These are phyloP conservation scores for Olivierus martensii DNA, from an alignment of 1,140 invertebrate species.

Conservation along the genomic window DNA sequence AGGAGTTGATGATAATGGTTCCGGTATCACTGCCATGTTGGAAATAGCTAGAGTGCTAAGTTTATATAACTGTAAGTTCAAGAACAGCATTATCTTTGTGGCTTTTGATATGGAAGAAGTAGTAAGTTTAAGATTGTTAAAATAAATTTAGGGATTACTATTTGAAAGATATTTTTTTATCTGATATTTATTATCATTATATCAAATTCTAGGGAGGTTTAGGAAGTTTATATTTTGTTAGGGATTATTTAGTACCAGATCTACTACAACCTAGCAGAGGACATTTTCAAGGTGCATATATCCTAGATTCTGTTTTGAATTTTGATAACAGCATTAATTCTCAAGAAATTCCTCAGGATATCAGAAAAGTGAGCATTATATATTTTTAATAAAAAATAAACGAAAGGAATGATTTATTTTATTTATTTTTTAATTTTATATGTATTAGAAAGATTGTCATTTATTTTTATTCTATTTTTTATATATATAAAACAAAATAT, in stretches of 20 bases:
- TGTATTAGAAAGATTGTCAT: too few relatives aligned
- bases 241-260: constrained; percentile 28
- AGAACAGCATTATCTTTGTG: constrained; percentile 32
- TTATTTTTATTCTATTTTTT: too few relatives aligned
- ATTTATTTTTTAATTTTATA: too few relatives aligned
- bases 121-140: constrained; percentile 9
- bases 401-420: too few relatives aligned
- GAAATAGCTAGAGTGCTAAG: constrained; percentile 30
- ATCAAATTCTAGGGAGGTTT: constrained; percentile 23
- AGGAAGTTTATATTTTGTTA: constrained; percentile 32
- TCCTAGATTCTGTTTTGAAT: constrained; percentile 33
- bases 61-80: constrained; percentile 24
- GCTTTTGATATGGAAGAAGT: constrained; percentile 35
- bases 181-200: too few relatives aligned
- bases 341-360: constrained; percentile 24
- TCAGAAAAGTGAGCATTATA: constrained; percentile 13
- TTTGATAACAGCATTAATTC: constrained; percentile 27
- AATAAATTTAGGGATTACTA: too few relatives aligned
- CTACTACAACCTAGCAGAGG: constrained; percentile 17
- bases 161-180: too few relatives aligned
- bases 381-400: too few relatives aligned
- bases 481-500: too few relatives aligned
- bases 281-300: constrained; percentile 29
- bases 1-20: constrained; percentile 34
- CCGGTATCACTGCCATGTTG: constrained; percentile 31